phyloP scores from a whole-genome alignment of 2,113 vertebrate genomes.

The Sylvia atricapilla region DNA sequence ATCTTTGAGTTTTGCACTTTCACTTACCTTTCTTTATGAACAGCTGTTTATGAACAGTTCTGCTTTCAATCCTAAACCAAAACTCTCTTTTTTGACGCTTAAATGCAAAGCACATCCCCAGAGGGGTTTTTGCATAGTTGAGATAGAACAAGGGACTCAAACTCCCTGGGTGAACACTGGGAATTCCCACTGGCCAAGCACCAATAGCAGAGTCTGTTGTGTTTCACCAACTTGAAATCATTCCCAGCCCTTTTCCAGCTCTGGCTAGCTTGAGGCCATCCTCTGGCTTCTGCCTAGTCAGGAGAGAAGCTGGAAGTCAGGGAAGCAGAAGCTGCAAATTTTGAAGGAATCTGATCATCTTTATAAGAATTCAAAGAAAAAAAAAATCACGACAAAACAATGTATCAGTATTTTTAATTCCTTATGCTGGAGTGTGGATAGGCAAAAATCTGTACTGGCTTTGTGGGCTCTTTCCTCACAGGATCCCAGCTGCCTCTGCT shows the following conservation, averaged over 20 bases:
- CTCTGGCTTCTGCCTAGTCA: background rate
- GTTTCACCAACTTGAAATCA: background rate
- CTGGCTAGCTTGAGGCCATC: background rate
- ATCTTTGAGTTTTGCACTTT: background rate
- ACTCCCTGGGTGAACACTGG: background rate
- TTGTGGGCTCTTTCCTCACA: background rate
- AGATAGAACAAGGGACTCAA: background rate
- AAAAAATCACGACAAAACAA: background rate
- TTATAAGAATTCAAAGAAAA: background rate
- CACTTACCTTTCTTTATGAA: background rate
- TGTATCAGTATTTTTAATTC: background rate
- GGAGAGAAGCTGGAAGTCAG: background rate
- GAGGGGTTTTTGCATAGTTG: background rate
- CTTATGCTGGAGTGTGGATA: background rate
- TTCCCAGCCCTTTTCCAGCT: background rate
- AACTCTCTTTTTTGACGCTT: background rate
- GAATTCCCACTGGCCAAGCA: background rate
- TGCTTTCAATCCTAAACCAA: background rate
- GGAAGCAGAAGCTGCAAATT: background rate
- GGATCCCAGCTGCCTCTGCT: background rate
- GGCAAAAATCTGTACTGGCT: background rate
- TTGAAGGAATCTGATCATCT: background rate
- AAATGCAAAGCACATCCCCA: background rate
- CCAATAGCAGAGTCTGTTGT: background rate
- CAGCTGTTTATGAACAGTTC: background rate